Evolutionary conservation across 2,888 invertebrate genomes (phyloP).

Genomic region (Erpobdella octoculata): DNA sequence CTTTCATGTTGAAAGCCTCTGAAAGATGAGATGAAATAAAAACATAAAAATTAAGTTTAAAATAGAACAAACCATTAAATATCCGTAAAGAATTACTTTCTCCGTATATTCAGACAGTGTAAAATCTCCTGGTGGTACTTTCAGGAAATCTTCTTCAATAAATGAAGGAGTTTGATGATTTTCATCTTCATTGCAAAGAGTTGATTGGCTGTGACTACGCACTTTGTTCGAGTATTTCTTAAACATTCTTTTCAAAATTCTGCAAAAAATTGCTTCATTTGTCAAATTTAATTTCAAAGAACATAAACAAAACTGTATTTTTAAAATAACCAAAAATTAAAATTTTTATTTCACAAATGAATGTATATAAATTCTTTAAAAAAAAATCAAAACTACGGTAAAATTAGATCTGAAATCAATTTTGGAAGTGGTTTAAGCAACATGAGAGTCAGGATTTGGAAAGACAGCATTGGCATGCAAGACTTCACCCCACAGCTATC

Average conservation of each 20-base stretch:
- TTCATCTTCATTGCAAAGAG: not conserved
- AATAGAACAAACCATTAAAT: conserved; percentile 55
- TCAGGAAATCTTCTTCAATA: conserved; percentile 50
- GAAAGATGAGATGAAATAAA: too few relatives aligned
- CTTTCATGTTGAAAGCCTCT: too few relatives aligned
- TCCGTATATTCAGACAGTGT: conserved; percentile 54
- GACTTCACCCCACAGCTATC: conserved; percentile 49
- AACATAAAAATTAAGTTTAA: too few relatives aligned
- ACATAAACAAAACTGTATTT: too few relatives aligned
- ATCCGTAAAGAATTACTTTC: conserved; percentile 55
- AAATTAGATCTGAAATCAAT: conserved; percentile 51
- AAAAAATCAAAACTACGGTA: conserved; percentile 50
- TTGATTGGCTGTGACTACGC: not conserved
- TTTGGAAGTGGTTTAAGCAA: conserved; percentile 54
- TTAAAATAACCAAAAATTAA: too few relatives aligned
- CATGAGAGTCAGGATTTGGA: conserved; percentile 54
- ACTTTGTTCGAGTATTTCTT: not conserved
- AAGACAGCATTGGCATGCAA: conserved; percentile 54
- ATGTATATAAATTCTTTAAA: not conserved
- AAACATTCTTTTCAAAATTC: not conserved
- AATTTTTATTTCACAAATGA: too few relatives aligned
- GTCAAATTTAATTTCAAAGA: not conserved
- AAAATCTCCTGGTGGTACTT: conserved; percentile 53
- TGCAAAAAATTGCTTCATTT: too few relatives aligned
- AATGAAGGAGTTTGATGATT: conserved; percentile 1